Conservation (phyloP, 2,113 vertebrate genomes). For the Cricetomys ansorgei region DNA sequence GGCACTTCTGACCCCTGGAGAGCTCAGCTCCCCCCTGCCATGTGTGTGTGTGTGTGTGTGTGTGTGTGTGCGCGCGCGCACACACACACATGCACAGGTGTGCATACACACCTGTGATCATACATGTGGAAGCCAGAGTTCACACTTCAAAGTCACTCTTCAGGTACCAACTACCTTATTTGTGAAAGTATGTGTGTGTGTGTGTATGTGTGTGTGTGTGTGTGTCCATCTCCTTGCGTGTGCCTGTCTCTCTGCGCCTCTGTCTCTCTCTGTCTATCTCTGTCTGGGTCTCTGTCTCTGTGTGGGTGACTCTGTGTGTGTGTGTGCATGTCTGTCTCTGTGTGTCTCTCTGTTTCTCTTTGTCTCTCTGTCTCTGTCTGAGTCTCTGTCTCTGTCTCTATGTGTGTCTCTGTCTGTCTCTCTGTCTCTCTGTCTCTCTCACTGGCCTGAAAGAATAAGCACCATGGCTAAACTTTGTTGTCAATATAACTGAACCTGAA, state of each 20-base stretch:
- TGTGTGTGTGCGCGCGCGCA: not conserved
- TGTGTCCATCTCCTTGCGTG: not conserved
- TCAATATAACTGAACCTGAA: not conserved
- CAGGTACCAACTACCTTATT: not conserved
- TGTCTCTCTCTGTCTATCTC: too few relatives aligned
- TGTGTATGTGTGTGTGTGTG: not conserved
- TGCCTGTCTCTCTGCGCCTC: too few relatives aligned
- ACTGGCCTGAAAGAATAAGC: not conserved
- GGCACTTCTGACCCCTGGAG: not conserved
- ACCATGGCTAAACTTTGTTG: not conserved
- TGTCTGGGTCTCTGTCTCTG: not conserved
- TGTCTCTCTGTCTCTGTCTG: too few relatives aligned
- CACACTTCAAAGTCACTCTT: not conserved
- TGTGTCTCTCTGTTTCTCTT: too few relatives aligned
- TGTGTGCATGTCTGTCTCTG: too few relatives aligned
- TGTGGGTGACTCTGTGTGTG: too few relatives aligned
- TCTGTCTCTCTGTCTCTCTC: fast-evolving
- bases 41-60: not conserved
- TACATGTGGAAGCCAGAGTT: not conserved
- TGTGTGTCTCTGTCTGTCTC: too few relatives aligned
- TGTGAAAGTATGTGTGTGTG: not conserved
- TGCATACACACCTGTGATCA: too few relatives aligned
- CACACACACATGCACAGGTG: too few relatives aligned
- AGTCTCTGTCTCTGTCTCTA: not conserved
- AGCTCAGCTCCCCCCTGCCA: not conserved